A percentile compares a stretch with the other conserved stretches of the same genome.
Evolutionary conservation across 2,113 vertebrate genomes (phyloP).

Genomic region (Hippolais icterina): DNA sequence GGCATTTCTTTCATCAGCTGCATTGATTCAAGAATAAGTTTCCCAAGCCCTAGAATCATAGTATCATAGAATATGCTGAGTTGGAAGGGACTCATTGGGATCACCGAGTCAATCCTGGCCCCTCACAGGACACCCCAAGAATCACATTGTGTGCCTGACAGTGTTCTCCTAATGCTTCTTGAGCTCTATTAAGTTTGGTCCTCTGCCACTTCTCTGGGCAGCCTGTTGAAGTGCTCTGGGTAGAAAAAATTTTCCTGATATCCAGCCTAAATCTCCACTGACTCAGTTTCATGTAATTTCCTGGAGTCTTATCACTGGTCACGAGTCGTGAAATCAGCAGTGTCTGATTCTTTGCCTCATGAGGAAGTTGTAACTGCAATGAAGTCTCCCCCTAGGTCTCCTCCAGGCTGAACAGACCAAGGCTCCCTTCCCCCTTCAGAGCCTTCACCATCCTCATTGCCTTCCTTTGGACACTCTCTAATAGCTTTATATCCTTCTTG

Average conservation of each 20-base stretch:
- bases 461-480: background rate
- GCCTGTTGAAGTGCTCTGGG: background rate
- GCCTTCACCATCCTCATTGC: fast-evolving
- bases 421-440: background rate
- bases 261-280: background rate
- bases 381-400: background rate
- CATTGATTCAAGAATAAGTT: background rate
- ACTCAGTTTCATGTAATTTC: background rate
- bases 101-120: background rate
- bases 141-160: background rate
- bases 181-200: background rate
- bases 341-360: background rate
- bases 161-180: background rate
- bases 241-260: background rate
- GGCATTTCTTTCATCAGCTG: background rate
- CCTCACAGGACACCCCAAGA: background rate
- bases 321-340: background rate
- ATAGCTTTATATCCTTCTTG: background rate
- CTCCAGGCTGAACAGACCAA: background rate
- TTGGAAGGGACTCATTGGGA: background rate
- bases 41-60: background rate
- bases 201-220: background rate
- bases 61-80: background rate
- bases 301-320: background rate
- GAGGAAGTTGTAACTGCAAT: background rate